Evolutionary conservation across 2,113 vertebrate species (phyloP), one percentile per base, ranked within the genome.

Genomic region (Axis porcinus): DNA sequence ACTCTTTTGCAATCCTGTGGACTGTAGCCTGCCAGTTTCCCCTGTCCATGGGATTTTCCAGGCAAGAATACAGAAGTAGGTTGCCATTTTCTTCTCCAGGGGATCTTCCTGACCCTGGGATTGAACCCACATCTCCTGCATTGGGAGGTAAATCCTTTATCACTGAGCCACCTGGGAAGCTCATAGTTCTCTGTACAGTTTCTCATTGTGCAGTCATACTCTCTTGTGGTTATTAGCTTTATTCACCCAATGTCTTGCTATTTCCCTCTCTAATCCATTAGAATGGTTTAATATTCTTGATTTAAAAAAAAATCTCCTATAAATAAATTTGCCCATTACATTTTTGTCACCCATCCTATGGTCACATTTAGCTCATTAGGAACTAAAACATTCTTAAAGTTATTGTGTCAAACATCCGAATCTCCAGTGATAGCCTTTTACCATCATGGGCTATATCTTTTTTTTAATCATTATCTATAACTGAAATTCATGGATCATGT

Each of bases 341-440:
- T 45, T 54, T 94, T 94, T 94, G 13, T 50, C 36, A 74, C 2
- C 2, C 28, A 52, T 88, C 10, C 13, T 91, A 15, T 74, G 2
- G 1, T 36, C 40, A 84, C 36, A 67, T 67, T 8, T 96, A 7
- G 27, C 12, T 93, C 30, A 82, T 74, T 81, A 27, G 25, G 16
- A 86, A 93, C 3, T 58, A 86, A 94, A 94, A 52, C 3, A 78
- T 40, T 17, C 64, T 94, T 92, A 45, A 94, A 79, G 8, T 74
- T 95, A 27, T n/a, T 64, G 7, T 57, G 25, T n/a, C 87, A 70
- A 89, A 91, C 55, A 91, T 91, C 12, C 11, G 87, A 94, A 64
- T 67, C 30, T 86, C 43, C 79, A n/a, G 28, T 6, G 13, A 57
- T 27, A 74, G 27, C 1, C 3, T 87, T 95, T 87, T 54, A 85